Evolutionary conservation across 2,888 invertebrate species (phyloP).

Genomic region (Keiferia lycopersicella): DNA sequence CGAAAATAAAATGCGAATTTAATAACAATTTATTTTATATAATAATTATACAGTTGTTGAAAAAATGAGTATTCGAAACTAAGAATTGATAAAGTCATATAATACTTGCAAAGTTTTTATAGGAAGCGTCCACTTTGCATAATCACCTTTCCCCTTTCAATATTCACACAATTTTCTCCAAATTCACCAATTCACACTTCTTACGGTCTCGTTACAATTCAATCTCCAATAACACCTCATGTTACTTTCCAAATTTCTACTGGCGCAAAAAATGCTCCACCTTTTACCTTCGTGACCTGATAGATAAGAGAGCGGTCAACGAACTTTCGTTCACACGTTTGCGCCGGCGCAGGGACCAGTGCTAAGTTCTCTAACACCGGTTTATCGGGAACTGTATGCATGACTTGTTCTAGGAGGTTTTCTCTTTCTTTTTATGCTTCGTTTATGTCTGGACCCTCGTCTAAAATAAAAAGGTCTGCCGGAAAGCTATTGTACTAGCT

Average conservation of each 20-base stretch:
- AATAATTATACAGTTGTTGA: too few species aligned
- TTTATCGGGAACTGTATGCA: conserved; percentile 32
- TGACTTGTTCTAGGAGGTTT: not conserved
- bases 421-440: conserved; percentile 1
- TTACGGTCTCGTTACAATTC: not conserved
- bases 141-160: not conserved
- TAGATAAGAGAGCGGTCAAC: conserved; percentile 43
- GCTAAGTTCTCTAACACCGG: conserved; percentile 30
- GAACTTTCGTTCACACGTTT: conserved; percentile 43
- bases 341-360: conserved; percentile 32
- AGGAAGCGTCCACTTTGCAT: not conserved
- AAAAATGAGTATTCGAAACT: not conserved
- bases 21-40: too few species aligned
- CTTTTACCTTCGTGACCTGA: conserved; percentile 29
- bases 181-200: conserved; percentile 4
- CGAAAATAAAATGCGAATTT: too few species aligned
- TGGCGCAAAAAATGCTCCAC: conserved; percentile 22
- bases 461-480: not conserved
- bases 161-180: not conserved
- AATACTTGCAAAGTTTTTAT: not conserved
- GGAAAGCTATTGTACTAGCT: not conserved
- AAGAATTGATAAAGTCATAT: not conserved
- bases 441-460: not conserved
- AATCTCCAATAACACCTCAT: conserved; percentile 7
- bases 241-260: conserved; percentile 22